A percentile compares a stretch with the other conserved stretches of the same genome.
phyloP scores from a whole-genome alignment of 1,140 invertebrate species.

The Tyrophagus putrescentiae region DNA sequence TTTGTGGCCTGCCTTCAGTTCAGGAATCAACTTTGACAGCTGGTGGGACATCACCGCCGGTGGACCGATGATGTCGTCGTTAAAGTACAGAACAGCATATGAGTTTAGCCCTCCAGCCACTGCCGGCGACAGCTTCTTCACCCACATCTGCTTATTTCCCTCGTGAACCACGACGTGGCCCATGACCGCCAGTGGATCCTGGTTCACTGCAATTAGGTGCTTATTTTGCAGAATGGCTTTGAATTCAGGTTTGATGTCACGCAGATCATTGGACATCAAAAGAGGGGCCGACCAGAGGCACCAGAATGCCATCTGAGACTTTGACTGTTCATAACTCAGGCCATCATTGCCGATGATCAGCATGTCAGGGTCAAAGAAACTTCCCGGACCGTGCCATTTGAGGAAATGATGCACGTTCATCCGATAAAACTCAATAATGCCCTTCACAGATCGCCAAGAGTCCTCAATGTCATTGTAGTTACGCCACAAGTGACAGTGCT shows the following conservation, averaged over 20 bases:
- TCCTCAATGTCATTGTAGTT: slow-evolving; percentile 45
- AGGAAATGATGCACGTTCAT: slow-evolving; percentile 38
- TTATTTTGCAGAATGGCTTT: slow-evolving; percentile 32
- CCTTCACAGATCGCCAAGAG: slow-evolving; percentile 38
- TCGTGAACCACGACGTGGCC: slow-evolving; percentile 35
- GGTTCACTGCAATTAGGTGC: slow-evolving; percentile 33
- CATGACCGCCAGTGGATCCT: slow-evolving; percentile 34
- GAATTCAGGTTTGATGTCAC: slow-evolving; percentile 29
- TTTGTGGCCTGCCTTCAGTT: background rate
- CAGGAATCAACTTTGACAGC: background rate
- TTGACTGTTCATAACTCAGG: slow-evolving; percentile 32
- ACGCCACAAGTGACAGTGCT: slow-evolving; percentile 45
- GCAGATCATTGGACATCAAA: slow-evolving; percentile 36
- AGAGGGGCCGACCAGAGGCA: slow-evolving; percentile 35
- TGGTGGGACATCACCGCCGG: slow-evolving; percentile 5
- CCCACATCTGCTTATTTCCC: background rate
- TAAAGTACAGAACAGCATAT: slow-evolving; percentile 13
- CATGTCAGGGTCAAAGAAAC: slow-evolving; percentile 33
- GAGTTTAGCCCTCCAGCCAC: background rate
- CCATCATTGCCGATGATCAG: slow-evolving; percentile 34
- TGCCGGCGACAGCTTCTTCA: background rate
- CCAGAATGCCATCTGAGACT: slow-evolving; percentile 38
- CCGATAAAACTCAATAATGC: slow-evolving; percentile 43
- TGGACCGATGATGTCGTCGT: slow-evolving; percentile 4
- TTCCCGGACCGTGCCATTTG: slow-evolving; percentile 41